phyloP scores from a whole-genome alignment of 1,140 invertebrate genomes.

The Orchesella cincta region DNA sequence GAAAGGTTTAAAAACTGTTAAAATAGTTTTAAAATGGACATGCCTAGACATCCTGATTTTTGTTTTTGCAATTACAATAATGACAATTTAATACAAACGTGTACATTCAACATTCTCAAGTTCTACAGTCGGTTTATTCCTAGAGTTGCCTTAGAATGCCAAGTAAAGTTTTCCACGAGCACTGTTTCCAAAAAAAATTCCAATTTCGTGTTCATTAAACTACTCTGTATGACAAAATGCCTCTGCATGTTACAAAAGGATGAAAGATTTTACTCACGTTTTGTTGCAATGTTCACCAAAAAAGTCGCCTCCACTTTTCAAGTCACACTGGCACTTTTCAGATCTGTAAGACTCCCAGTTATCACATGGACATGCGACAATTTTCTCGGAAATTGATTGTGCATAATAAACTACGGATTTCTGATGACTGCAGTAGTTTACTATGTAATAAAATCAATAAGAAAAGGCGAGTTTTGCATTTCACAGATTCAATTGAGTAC shows the following conservation, averaged over 20 bases:
- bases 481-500: not conserved
- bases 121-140: too few relatives aligned
- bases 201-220: not conserved
- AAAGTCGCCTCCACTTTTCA: not conserved
- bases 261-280: not conserved
- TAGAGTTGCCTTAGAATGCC: too few relatives aligned
- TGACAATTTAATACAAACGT: too few relatives aligned
- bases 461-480: not conserved
- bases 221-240: not conserved
- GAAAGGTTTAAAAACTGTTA: too few relatives aligned
- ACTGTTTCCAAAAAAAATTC: not conserved
- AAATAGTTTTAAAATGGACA: too few relatives aligned
- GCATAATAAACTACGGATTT: slow-evolving; percentile 10
- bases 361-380: not conserved
- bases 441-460: not conserved
- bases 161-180: slow-evolving; percentile 4
- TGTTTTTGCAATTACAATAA: too few relatives aligned
- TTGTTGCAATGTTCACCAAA: not conserved
- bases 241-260: not conserved
- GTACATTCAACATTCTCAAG: too few relatives aligned
- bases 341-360: not conserved
- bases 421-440: slow-evolving; percentile 6
- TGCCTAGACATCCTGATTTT: too few relatives aligned
- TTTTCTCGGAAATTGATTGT: not conserved
- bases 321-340: not conserved